Percentiles rank a stretch among this genome's conserved stretches.
phyloP scores from a whole-genome alignment of 2,888 invertebrate species.

The Orgyia antiqua region DNA sequence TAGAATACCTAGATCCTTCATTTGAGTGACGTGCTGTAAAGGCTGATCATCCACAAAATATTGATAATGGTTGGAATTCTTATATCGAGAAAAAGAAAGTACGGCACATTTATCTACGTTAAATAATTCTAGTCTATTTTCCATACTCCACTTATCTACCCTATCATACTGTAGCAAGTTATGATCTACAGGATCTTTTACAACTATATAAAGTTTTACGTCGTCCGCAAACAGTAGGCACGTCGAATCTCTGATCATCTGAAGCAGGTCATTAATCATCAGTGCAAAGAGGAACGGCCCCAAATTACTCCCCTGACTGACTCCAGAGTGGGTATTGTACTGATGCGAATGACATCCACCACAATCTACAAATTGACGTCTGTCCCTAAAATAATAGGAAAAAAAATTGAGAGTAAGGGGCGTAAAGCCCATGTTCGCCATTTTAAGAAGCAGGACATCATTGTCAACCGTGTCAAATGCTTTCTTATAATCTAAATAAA shows the following conservation, averaged over 20 bases:
- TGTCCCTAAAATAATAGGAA: too few species aligned
- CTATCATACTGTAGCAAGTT: not conserved
- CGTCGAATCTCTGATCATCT: not conserved
- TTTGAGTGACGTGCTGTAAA: not conserved
- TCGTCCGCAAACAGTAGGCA: not conserved
- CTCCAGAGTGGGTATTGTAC: not conserved
- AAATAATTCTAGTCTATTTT: not conserved
- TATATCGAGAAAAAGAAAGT: too few species aligned
- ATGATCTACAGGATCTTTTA: not conserved
- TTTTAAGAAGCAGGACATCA: too few species aligned
- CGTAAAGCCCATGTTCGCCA: too few species aligned
- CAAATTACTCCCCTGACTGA: too few species aligned
- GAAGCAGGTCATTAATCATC: not conserved
- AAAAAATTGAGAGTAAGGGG: too few species aligned
- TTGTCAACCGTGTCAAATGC: too few species aligned
- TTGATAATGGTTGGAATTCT: not conserved
- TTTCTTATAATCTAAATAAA: conserved; percentile 8
- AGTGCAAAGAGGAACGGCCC: not conserved
- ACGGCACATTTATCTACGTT: too few species aligned
- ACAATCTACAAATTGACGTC: not conserved
- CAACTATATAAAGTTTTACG: not conserved
- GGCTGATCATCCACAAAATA: not conserved
- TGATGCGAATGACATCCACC: not conserved
- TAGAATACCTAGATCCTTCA: not conserved
- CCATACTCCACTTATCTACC: not conserved